phyloP scores from a whole-genome alignment of 2,888 invertebrate genomes.

The Parnassius mnemosyne region DNA sequence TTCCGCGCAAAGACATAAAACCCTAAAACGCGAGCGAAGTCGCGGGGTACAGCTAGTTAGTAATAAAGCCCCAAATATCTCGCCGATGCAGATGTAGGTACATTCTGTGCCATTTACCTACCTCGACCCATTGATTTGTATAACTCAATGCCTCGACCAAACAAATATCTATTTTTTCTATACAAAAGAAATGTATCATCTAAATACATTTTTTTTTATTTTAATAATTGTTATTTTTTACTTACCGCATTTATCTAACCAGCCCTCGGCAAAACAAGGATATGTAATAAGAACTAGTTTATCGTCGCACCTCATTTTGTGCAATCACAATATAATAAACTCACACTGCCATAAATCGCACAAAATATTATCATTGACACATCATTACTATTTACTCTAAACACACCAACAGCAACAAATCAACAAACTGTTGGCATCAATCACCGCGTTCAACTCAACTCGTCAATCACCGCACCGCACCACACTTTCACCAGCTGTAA shows the following conservation, averaged over 20 bases:
- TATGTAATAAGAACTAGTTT: conserved; percentile 57
- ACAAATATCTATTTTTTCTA: too few relatives aligned
- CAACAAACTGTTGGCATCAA: conserved; percentile 28
- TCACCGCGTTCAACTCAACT: conserved; percentile 33
- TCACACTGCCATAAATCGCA: conserved; percentile 41
- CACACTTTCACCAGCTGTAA: conserved; percentile 70
- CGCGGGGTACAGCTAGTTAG: too few relatives aligned
- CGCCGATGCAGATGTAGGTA: conserved; percentile 41
- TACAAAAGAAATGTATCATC: too few relatives aligned
- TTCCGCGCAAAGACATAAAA: too few relatives aligned
- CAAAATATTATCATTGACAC: conserved; percentile 41
- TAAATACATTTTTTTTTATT: too few relatives aligned
- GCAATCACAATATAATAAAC: conserved; percentile 42
- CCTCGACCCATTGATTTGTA: too few relatives aligned
- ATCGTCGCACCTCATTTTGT: conserved; percentile 60
- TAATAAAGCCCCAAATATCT: conserved; percentile 57
- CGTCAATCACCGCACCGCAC: conserved; percentile 48
- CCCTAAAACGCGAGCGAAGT: too few relatives aligned
- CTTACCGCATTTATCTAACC: conserved; percentile 75
- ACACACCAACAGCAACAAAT: conserved; percentile 33
- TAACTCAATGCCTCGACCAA: too few relatives aligned
- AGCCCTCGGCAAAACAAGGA: conserved; percentile 73
- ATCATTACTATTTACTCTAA: conserved; percentile 51
- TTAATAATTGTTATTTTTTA: conserved; percentile 17
- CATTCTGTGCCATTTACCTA: too few relatives aligned